phyloP scores from a whole-genome alignment of 2,113 vertebrate genomes.

The Haemorhous mexicanus region DNA sequence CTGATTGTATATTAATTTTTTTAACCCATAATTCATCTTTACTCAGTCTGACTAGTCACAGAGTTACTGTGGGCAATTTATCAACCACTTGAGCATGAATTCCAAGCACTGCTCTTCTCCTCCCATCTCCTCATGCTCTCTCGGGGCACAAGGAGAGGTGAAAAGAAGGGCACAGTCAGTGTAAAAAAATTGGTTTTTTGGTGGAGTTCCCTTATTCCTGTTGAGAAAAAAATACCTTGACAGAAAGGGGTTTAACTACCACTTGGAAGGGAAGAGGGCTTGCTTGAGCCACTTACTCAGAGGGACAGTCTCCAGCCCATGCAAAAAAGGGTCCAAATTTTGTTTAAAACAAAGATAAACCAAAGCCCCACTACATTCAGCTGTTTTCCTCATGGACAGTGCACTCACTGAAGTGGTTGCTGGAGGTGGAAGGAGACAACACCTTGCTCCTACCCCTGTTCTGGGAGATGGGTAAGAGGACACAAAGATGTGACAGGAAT shows the following conservation, averaged over 20 bases:
- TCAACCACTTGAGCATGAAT: conserved; percentile 28
- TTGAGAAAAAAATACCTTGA: not conserved
- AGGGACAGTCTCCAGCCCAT: not conserved
- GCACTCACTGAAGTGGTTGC: fast-evolving
- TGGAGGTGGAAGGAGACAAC: not conserved
- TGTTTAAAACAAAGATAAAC: not conserved
- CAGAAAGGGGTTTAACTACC: not conserved
- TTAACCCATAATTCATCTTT: conserved; percentile 26
- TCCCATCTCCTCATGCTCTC: not conserved
- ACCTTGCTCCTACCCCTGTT: not conserved
- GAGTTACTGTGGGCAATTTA: conserved; percentile 14
- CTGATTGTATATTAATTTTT: conserved; percentile 8
- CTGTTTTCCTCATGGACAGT: not conserved
- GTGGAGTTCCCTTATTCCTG: not conserved
- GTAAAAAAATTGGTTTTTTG: not conserved
- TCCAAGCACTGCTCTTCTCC: not conserved
- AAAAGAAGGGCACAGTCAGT: not conserved
- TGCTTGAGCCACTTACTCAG: not conserved
- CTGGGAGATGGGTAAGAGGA: not conserved
- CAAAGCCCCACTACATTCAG: fast-evolving
- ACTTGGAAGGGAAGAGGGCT: not conserved
- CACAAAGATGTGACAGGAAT: not conserved
- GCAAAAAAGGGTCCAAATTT: not conserved
- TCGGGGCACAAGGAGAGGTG: not conserved
- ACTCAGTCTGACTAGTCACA: conserved; percentile 21